Percentiles rank a stretch among this genome's conserved stretches.
Conservation (phyloP, 2,113 vertebrate genomes). For the Harpagus bidentatus region DNA sequence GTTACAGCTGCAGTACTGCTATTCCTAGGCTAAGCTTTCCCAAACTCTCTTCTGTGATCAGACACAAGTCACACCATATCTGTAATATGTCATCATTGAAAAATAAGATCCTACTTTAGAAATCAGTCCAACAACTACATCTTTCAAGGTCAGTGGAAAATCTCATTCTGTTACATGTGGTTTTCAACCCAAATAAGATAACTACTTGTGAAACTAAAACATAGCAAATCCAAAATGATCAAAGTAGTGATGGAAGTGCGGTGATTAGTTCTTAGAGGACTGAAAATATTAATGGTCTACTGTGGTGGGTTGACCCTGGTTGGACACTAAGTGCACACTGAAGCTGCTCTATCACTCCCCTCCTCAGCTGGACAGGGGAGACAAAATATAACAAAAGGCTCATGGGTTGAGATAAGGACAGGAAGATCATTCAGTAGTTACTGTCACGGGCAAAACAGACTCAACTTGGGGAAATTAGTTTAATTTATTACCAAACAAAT, state of each 20-base stretch:
- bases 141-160: not conserved
- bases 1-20: not conserved
- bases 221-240: not conserved
- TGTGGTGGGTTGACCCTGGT: no score
- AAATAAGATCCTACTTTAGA: not conserved
- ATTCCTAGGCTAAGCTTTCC: not conserved
- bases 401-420: no score
- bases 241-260: not conserved
- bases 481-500: no score
- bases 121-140: not conserved
- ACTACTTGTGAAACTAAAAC: not conserved
- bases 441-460: no score
- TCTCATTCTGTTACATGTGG: not conserved
- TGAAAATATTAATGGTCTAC: not conserved
- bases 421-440: no score
- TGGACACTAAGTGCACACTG: no score
- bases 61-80: not conserved
- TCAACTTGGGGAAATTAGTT: no score
- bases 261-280: not conserved
- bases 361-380: no score
- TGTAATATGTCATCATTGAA: not conserved
- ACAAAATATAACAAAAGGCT: no score
- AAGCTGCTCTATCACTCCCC: no score
- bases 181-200: not conserved
- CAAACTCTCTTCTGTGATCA: not conserved